These are phyloP conservation scores for Brachyopa scutellaris DNA, from an alignment of 2,888 invertebrate genomes.

Conservation along the genomic window DNA sequence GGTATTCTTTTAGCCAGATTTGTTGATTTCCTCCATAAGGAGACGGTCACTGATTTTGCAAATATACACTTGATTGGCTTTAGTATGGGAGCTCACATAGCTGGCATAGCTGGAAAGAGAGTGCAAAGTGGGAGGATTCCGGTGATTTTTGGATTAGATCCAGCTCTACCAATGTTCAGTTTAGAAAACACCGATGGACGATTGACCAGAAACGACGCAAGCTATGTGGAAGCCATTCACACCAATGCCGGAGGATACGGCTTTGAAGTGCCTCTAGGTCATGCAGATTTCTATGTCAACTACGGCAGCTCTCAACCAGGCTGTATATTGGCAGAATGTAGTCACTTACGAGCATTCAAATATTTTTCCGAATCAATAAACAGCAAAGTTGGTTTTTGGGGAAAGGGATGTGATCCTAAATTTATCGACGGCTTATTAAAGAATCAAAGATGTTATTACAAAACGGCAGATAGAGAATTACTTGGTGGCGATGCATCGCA, in stretches of 20 bases:
- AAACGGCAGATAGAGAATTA: constrained; percentile 65
- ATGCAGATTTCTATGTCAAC: constrained; percentile 85
- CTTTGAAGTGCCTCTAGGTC: constrained; percentile 82
- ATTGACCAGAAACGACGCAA: constrained; percentile 85
- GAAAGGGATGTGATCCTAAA: constrained; percentile 75
- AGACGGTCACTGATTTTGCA: constrained; percentile 80
- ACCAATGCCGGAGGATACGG: constrained; percentile 83
- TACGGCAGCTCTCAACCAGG: constrained; percentile 85
- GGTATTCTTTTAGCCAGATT: constrained; percentile 84
- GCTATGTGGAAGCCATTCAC: constrained; percentile 89
- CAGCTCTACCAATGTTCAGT: constrained; percentile 83
- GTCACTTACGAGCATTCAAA: constrained; percentile 78
- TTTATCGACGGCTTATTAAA: constrained; percentile 76
- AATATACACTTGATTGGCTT: constrained; percentile 81
- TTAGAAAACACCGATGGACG: constrained; percentile 76
- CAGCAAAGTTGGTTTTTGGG: constrained; percentile 69
- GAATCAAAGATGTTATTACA: constrained; percentile 74
- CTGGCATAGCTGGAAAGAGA: constrained; percentile 83
- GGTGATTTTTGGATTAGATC: constrained; percentile 84
- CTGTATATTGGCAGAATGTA: constrained; percentile 81
- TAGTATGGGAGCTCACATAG: constrained; percentile 85
- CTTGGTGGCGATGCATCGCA: constrained; percentile 76
- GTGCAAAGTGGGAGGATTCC: constrained; percentile 77
- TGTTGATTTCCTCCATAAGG: constrained; percentile 85
- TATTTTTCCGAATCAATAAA: constrained; percentile 76